phyloP scores from a whole-genome alignment of 2,888 invertebrate genomes.

The Norana najaformis region DNA sequence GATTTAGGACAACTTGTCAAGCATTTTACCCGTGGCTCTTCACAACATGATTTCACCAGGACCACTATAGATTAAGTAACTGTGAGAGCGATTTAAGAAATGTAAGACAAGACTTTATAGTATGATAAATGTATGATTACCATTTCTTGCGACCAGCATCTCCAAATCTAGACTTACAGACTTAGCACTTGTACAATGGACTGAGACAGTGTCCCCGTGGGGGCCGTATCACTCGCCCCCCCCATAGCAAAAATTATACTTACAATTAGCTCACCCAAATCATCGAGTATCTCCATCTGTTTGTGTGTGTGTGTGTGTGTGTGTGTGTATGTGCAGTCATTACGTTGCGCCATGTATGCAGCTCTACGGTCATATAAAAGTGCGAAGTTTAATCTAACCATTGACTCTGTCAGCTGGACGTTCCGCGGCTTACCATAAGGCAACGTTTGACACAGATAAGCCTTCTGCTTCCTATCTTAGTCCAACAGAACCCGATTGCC shows the following conservation, averaged over 20 bases:
- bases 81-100: no score
- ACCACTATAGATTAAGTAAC: background rate
- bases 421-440: background rate
- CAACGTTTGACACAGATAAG: slow-evolving; percentile 13
- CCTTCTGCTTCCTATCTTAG: background rate
- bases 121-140: background rate
- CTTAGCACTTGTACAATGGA: no score
- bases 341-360: background rate
- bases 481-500: no score
- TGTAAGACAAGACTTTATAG: background rate
- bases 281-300: no score
- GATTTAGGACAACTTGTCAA: background rate
- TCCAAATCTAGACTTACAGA: background rate
- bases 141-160: background rate
- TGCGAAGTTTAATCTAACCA: background rate
- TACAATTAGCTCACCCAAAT: no score
- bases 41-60: background rate
- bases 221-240: no score
- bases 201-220: no score
- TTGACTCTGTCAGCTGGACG: background rate
- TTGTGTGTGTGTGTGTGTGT: background rate
- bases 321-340: background rate
- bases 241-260: no score
- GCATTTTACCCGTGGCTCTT: background rate
- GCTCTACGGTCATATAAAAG: background rate